These are phyloP conservation scores for Bombyx huttoni DNA, from an alignment of 2,888 invertebrate genomes.

Conservation along the genomic window DNA sequence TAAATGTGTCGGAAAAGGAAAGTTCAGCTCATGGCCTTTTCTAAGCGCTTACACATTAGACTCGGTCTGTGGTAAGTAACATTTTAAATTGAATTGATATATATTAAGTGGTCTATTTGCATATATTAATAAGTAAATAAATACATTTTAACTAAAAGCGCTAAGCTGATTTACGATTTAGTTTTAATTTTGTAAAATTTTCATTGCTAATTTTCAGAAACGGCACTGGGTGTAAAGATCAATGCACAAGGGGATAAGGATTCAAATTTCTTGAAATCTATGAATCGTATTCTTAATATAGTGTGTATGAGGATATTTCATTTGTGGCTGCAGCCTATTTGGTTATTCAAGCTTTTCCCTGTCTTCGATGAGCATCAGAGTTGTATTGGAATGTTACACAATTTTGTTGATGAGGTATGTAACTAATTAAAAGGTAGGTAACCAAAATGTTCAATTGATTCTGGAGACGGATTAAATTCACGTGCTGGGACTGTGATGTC, in stretches of 20 bases:
- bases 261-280: slow-evolving; percentile 34
- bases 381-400: slow-evolving; percentile 68
- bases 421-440: not conserved
- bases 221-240: slow-evolving; percentile 50
- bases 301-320: slow-evolving; percentile 51
- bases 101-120: not conserved
- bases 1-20: slow-evolving; percentile 18
- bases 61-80: slow-evolving; percentile 72
- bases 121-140: no score
- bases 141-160: no score
- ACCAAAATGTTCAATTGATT: no score
- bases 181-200: not conserved
- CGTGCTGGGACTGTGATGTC: no score
- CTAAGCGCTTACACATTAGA: slow-evolving; percentile 73
- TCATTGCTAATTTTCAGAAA: slow-evolving; percentile 25
- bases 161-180: not conserved
- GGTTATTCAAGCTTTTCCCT: slow-evolving; percentile 68
- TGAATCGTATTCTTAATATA: slow-evolving; percentile 33
- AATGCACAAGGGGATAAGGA: slow-evolving; percentile 42
- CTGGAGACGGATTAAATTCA: no score
- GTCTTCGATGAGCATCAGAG: slow-evolving; percentile 62
- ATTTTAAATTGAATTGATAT: not conserved
- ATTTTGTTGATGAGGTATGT: slow-evolving; percentile 66
- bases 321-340: slow-evolving; percentile 61
- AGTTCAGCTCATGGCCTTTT: slow-evolving; percentile 66